phyloP scores from a whole-genome alignment of 2,113 vertebrate species.

The Mesitornis unicolor region DNA sequence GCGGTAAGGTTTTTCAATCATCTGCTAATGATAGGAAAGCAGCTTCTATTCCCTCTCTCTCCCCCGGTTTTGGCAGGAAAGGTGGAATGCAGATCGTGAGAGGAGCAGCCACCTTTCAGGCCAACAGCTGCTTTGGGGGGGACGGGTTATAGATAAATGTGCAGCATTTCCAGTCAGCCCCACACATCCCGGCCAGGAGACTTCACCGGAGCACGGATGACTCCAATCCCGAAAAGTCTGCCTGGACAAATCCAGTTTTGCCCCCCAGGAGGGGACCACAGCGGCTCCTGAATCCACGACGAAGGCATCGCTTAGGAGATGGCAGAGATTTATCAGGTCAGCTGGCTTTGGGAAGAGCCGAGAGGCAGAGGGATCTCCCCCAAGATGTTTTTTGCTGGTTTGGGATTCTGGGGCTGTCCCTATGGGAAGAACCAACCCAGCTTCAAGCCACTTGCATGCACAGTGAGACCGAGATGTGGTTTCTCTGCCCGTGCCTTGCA shows the following conservation, averaged over 20 bases:
- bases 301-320: background rate
- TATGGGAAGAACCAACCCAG: rapidly evolving
- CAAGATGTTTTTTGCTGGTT: background rate
- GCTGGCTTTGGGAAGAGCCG: background rate
- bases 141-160: background rate
- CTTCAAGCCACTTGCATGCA: background rate
- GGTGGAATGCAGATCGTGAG: background rate
- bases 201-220: background rate
- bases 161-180: background rate
- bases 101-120: slow-evolving; percentile 37
- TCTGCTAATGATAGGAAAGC: slow-evolving; percentile 1
- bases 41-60: background rate
- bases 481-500: rapidly evolving
- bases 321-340: background rate
- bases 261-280: too few relatives aligned
- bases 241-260: too few relatives aligned
- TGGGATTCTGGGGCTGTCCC: background rate
- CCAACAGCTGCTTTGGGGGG: slow-evolving; percentile 10
- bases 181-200: background rate
- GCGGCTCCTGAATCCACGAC: rapidly evolving
- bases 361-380: background rate
- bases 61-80: background rate
- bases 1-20: slow-evolving; percentile 34
- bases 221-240: too few relatives aligned
- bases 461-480: background rate